Percentiles rank a stretch among this genome's conserved stretches.
These are phyloP conservation scores for Anolis sagrei DNA, from an alignment of 2,113 vertebrate genomes.

Conservation along the genomic window DNA sequence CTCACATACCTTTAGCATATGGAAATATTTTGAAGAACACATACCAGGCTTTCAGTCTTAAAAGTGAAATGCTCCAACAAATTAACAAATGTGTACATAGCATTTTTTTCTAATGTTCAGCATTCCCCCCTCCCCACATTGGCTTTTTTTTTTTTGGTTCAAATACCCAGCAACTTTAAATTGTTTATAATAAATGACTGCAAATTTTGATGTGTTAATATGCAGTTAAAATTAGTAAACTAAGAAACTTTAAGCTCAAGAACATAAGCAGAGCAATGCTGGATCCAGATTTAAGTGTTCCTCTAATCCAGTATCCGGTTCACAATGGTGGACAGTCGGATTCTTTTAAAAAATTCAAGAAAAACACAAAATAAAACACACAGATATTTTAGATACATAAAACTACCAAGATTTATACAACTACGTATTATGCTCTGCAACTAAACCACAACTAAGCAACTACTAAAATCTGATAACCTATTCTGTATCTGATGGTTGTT, in stretches of 20 bases:
- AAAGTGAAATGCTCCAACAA: slow-evolving; percentile 69
- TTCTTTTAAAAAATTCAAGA: neutral
- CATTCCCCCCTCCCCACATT: neutral
- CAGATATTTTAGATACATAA: too few species aligned
- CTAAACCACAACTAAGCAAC: too few species aligned
- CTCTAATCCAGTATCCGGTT: neutral
- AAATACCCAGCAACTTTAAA: neutral
- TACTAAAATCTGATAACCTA: too few species aligned
- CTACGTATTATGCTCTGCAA: too few species aligned
- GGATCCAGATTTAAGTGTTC: neutral
- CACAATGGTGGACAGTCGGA: neutral
- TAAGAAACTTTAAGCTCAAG: neutral
- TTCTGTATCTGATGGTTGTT: too few species aligned
- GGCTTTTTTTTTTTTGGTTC: slow-evolving; percentile 4
- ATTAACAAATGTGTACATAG: slow-evolving; percentile 52
- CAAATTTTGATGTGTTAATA: slow-evolving; percentile 7
- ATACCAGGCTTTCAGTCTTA: slow-evolving; percentile 71
- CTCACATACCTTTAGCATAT: slow-evolving; percentile 83
- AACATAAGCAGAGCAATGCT: neutral
- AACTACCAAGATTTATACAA: too few species aligned
- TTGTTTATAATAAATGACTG: slow-evolving; percentile 32
- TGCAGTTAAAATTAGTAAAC: neutral
- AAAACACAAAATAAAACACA: too few species aligned
- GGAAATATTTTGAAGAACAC: slow-evolving; percentile 83
- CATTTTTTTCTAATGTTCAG: neutral